Base-by-base conservation (phyloP, 2,888 invertebrate species). In the Emmelina monodactyla region DNA sequence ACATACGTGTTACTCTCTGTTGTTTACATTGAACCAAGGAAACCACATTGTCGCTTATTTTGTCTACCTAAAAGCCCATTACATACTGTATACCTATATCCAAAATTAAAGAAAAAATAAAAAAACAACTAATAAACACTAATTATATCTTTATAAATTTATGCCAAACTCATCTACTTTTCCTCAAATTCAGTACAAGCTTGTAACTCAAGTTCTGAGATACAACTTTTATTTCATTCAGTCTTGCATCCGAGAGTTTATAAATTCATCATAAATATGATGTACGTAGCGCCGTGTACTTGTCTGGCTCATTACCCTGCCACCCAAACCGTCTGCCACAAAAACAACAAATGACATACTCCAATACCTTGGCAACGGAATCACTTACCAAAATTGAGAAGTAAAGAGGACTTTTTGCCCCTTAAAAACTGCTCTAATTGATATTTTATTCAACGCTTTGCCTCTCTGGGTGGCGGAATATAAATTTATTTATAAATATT, bases 311-410 rank as follows among this genome's bases (percentile, higher is more conserved):
- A 76, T 78, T 76, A 75, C 67, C 62, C 58, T 75, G 69, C 76
- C 76, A 62, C 72, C 73, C 71, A 68, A 73, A 69, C 62, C 53
- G 73, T 54, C 55, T 58, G 59, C 58, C 48, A 55, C 68, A 76
- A 78, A 78, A 78, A 75, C 71, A 44, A 60, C 56, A 76, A 75
- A 76, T 75, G 72, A 78, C 70, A 68, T 71, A 63, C 67, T 51
- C 58, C 63, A 60, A 67, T 67, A 63, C 53, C 53, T 55, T 51
- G 44, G 39, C 52, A 50, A 58, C 62, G 63, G 58, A 68, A 65
- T 73, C 71, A 73, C 71, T 78, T 66, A 64, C 53, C 51, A 45
- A 70, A 75, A 76, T 76, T 76, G 72, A 75, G 73, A 78, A 69
- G 64, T 76, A 67, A 72, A 72, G 56, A 55, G 57, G 58, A 29